Evolutionary conservation across 2,888 invertebrate genomes (phyloP).

Genomic region (Amphipyra tragopoginis): DNA sequence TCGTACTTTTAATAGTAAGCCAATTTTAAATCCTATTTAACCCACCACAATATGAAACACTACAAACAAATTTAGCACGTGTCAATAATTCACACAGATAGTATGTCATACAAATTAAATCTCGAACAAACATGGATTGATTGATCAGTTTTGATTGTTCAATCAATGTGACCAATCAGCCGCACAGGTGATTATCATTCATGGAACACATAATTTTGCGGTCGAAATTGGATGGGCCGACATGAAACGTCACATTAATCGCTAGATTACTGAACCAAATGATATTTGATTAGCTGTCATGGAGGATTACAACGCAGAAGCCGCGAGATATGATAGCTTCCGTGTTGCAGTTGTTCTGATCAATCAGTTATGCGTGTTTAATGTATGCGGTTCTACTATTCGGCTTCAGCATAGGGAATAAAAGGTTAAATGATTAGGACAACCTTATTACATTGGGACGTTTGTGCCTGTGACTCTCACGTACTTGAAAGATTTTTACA

Average conservation of each 20-base stretch:
- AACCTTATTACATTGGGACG: too few relatives aligned
- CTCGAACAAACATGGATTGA: constrained; percentile 57
- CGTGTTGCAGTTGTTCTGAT: constrained; percentile 32
- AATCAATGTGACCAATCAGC: constrained; percentile 74
- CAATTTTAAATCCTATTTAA: neutral
- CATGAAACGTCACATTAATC: constrained; percentile 72
- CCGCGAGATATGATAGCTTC: constrained; percentile 40
- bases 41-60: neutral
- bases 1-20: too few relatives aligned
- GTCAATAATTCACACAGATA: constrained; percentile 40
- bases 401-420: neutral
- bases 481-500: too few relatives aligned
- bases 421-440: neutral
- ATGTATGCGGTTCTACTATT: neutral
- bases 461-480: too few relatives aligned
- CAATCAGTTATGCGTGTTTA: constrained; percentile 12
- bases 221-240: constrained; percentile 70
- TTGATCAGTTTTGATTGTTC: constrained; percentile 58
- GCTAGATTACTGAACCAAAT: constrained; percentile 72
- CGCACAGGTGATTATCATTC: constrained; percentile 74
- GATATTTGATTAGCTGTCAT: constrained; percentile 71
- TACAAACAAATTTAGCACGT: constrained; percentile 13
- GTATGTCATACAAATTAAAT: constrained; percentile 58
- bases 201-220: constrained; percentile 78
- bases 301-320: constrained; percentile 54